Evolutionary conservation across 1,140 invertebrate genomes (phyloP).

Genomic region (Triops cancriformis): DNA sequence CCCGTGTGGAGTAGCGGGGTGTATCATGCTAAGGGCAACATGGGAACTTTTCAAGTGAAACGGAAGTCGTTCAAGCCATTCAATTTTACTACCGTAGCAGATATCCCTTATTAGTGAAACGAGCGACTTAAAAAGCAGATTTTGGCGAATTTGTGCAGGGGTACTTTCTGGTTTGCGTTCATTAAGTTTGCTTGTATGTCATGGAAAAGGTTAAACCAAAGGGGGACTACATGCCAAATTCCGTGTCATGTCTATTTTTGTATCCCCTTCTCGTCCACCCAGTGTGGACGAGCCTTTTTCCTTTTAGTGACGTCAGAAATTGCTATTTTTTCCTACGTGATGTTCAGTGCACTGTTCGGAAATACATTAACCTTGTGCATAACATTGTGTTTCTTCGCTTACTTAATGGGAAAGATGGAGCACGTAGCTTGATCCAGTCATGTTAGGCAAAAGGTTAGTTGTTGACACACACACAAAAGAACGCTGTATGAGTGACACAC

Average conservation of each 20-base stretch:
- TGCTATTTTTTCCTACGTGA: background rate
- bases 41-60: background rate
- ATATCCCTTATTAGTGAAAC: background rate
- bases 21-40: background rate
- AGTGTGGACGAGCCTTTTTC: background rate
- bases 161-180: background rate
- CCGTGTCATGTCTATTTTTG: background rate
- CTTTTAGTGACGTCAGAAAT: background rate
- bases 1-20: background rate
- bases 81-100: background rate
- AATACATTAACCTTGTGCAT: background rate
- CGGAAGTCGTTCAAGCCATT: background rate
- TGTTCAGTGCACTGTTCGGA: background rate
- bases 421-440: no score
- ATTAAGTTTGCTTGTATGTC: background rate
- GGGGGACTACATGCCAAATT: background rate
- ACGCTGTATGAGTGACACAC: no score
- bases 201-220: background rate
- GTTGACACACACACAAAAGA: no score
- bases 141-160: background rate
- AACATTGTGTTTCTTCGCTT: background rate
- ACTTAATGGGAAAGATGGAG: background rate
- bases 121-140: background rate
- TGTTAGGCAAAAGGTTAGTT: no score
- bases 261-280: background rate